Percentiles rank a stretch among this genome's conserved stretches.
Evolutionary conservation across 2,888 invertebrate species (phyloP).

Genomic region (Drosophila fulvimacula): DNA sequence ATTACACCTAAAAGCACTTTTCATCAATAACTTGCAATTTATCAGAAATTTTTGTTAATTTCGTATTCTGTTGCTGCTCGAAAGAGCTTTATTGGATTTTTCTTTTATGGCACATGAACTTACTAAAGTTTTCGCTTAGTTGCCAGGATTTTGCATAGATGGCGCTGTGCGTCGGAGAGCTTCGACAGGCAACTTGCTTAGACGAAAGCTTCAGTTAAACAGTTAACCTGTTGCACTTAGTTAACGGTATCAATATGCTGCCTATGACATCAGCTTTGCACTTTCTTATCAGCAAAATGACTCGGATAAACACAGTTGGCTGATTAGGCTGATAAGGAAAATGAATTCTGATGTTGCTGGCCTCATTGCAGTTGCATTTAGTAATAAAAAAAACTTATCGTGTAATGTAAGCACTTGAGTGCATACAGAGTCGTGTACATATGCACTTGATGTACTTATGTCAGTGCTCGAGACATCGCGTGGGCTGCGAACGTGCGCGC

Average conservation of each 20-base stretch:
- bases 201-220: conserved; percentile 24
- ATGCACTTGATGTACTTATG: conserved; percentile 4
- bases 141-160: conserved; percentile 43
- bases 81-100: conserved; percentile 29
- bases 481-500: conserved; percentile 48
- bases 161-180: conserved; percentile 42
- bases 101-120: conserved; percentile 34
- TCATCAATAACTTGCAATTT: conserved; percentile 38
- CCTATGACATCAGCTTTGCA: conserved; percentile 2
- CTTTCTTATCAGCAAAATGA: conserved; percentile 29
- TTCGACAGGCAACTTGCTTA: conserved; percentile 19
- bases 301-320: conserved; percentile 30
- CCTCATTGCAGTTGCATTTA: conserved; percentile 20
- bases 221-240: conserved; percentile 43
- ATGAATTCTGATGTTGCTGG: neutral
- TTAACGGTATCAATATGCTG: neutral
- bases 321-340: conserved; percentile 34
- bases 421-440: neutral
- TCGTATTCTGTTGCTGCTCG: conserved; percentile 7
- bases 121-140: conserved; percentile 24
- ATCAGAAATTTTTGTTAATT: conserved; percentile 27
- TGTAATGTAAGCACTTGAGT: neutral
- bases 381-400: neutral
- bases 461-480: conserved; percentile 13
- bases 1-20: conserved; percentile 38